A percentile compares a stretch with the other conserved stretches of the same genome.
These are phyloP conservation scores for Chrysochloris asiatica DNA, from an alignment of 2,113 vertebrate genomes.

Conservation along the genomic window DNA sequence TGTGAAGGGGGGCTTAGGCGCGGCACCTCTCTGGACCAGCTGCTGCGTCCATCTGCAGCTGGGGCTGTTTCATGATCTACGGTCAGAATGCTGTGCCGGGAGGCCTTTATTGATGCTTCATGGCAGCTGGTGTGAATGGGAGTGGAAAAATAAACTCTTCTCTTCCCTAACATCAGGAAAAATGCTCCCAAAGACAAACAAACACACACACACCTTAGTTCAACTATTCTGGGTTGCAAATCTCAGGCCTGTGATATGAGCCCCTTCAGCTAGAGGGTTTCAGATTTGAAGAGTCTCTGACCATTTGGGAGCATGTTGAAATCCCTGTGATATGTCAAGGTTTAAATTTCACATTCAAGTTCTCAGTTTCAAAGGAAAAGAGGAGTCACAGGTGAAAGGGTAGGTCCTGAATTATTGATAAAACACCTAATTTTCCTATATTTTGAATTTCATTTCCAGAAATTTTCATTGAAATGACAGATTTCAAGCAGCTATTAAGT, in stretches of 20 bases:
- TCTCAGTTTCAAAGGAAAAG: neutral
- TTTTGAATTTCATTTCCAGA: neutral
- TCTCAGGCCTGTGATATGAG: neutral
- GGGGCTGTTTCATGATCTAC: conserved; percentile 83
- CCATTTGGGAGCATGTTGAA: neutral
- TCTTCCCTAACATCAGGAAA: conserved; percentile 78
- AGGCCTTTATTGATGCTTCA: conserved; percentile 81
- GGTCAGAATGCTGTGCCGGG: conserved; percentile 80
- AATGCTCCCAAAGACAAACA: conserved; percentile 75
- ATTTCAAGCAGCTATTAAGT: neutral
- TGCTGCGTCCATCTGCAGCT: conserved; percentile 87
- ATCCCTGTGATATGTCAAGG: neutral
- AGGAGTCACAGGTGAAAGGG: neutral
- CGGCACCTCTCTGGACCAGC: conserved; percentile 86
- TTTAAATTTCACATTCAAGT: conserved; percentile 54
- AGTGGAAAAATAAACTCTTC: conserved; percentile 81
- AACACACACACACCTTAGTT: conserved; percentile 61
- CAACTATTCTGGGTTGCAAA: conserved; percentile 33
- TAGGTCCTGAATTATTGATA: neutral
- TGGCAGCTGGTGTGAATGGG: conserved; percentile 85
- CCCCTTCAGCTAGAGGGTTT: conserved; percentile 40
- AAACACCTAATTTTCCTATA: neutral
- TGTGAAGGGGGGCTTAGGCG: conserved; percentile 71
- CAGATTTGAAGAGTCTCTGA: conserved; percentile 50
- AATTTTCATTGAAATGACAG: neutral